Evolutionary conservation across 2,113 vertebrate species (phyloP).

Genomic region (Aptenodytes forsteri): DNA sequence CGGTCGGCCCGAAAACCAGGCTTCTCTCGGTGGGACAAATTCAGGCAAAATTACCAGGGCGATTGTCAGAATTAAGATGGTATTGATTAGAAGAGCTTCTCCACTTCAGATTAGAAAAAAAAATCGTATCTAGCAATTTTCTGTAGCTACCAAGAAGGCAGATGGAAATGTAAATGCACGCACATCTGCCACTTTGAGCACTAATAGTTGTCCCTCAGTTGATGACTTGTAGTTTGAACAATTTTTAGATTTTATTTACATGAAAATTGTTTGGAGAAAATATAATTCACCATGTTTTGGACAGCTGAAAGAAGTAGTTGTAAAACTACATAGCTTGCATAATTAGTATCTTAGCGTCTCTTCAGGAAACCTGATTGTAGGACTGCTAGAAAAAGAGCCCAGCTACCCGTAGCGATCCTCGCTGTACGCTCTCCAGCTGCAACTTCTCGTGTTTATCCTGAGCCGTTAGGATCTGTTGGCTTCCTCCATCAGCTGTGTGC

Average conservation of each 20-base stretch:
- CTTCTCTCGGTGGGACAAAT: neutral
- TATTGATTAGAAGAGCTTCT: neutral
- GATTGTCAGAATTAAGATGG: neutral
- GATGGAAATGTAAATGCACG: slow-evolving; percentile 2
- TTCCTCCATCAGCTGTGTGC: neutral
- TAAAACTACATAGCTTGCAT: slow-evolving; percentile 33
- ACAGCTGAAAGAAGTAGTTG: neutral
- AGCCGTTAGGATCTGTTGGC: neutral
- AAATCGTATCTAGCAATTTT: neutral
- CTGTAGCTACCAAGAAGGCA: neutral
- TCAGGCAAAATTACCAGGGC: neutral
- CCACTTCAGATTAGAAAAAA: slow-evolving; percentile 5
- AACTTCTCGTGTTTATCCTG: neutral
- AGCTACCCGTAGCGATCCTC: neutral
- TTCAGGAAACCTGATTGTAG: slow-evolving; percentile 34
- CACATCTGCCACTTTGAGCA: neutral
- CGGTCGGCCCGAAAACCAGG: neutral
- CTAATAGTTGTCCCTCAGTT: neutral
- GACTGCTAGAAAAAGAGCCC: neutral
- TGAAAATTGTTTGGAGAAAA: slow-evolving; percentile 2
- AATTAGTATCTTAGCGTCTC: neutral
- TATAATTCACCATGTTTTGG: neutral
- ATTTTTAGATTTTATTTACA: slow-evolving; percentile 20
- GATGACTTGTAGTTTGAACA: neutral
- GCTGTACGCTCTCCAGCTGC: neutral